Conservation (phyloP, 2,888 invertebrate species). For the Pinctada fucata region DNA sequence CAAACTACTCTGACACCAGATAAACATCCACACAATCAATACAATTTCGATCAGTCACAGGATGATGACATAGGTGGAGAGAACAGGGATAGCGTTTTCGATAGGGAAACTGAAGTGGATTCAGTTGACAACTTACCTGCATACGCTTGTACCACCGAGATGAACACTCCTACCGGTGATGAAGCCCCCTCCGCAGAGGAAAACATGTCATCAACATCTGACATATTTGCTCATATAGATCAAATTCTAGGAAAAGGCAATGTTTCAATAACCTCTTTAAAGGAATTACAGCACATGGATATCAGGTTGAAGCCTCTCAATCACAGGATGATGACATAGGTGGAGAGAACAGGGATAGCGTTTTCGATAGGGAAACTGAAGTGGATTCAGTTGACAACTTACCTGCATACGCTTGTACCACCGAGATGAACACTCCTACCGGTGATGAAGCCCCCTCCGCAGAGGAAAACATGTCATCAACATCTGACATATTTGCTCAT, state of each 20-base stretch:
- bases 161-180: background rate
- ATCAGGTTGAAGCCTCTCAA: background rate
- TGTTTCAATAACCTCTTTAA: background rate
- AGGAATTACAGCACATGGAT: background rate
- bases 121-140: background rate
- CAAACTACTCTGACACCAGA: background rate
- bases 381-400: background rate
- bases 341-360: background rate
- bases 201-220: background rate
- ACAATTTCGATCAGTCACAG: background rate
- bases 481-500: background rate
- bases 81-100: background rate
- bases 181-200: background rate
- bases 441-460: background rate
- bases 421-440: background rate
- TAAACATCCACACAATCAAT: background rate
- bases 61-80: background rate
- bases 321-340: background rate
- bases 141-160: background rate
- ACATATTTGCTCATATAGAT: background rate
- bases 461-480: background rate
- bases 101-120: background rate
- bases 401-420: background rate
- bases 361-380: background rate
- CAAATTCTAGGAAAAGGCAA: background rate